Percentiles rank a stretch among this genome's conserved stretches.
Evolutionary conservation across 2,888 invertebrate species (phyloP).

Genomic region (Netelia inedita): DNA sequence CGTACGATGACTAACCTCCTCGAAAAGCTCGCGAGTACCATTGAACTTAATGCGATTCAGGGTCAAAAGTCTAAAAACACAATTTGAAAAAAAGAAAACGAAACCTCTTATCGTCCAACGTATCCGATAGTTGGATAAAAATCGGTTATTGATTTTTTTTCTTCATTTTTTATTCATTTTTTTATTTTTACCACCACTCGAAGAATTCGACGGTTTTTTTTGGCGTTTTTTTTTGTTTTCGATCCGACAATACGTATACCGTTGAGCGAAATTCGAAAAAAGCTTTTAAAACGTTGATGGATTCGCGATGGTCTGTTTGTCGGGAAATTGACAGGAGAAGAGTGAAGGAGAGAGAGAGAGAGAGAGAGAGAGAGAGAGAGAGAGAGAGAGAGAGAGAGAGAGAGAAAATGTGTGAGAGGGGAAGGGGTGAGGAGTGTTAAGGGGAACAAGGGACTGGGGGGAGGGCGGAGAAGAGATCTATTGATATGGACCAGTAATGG

Average conservation of each 20-base stretch:
- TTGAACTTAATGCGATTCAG: slow-evolving; percentile 41
- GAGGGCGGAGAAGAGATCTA: slow-evolving; percentile 18
- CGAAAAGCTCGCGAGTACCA: slow-evolving; percentile 25
- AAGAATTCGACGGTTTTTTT: not conserved
- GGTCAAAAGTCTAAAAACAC: slow-evolving; percentile 45
- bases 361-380: slow-evolving; percentile 11
- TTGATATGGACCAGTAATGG: slow-evolving; percentile 53
- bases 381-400: not conserved
- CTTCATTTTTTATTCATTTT: not conserved
- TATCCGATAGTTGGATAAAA: not conserved
- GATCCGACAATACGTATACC: slow-evolving; percentile 10
- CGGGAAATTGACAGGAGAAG: slow-evolving; percentile 20
- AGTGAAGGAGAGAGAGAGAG: slow-evolving; percentile 4
- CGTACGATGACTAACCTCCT: slow-evolving; percentile 45
- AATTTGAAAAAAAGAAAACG: not conserved
- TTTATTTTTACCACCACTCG: not conserved
- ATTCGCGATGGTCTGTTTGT: slow-evolving; percentile 42
- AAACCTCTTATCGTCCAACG: not conserved
- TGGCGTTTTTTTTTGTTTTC: not conserved
- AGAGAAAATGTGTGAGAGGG: too few species aligned
- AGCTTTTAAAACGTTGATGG: slow-evolving; percentile 59
- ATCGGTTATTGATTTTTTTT: slow-evolving; percentile 34
- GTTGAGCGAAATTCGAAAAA: slow-evolving; percentile 21
- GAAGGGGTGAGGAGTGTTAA: not conserved
- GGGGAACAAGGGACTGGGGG: not conserved